phyloP scores from a whole-genome alignment of 2,113 vertebrate species.

The Lepisosteus oculatus region DNA sequence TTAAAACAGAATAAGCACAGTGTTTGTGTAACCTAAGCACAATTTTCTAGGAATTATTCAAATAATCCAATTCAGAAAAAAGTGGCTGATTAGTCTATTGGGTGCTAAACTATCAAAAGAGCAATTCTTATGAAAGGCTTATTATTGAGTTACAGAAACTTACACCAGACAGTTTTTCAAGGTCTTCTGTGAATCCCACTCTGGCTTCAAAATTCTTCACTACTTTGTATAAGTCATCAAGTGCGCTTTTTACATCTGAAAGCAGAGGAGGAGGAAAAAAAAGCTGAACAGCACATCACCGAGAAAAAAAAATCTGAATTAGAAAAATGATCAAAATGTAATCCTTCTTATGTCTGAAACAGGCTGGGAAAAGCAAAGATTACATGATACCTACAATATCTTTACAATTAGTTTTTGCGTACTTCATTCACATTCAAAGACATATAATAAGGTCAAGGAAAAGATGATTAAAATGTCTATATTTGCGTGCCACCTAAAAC shows the following conservation, averaged over 20 bases:
- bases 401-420: constrained; percentile 63
- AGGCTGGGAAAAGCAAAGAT: constrained; percentile 45
- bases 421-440: constrained; percentile 61
- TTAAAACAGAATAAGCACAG: constrained; percentile 56
- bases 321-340: constrained; percentile 61
- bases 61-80: constrained; percentile 41
- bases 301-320: constrained; percentile 65
- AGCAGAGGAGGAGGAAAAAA: constrained; percentile 31
- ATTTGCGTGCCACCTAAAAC: constrained; percentile 61
- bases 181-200: constrained; percentile 75
- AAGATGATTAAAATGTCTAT: constrained; percentile 76
- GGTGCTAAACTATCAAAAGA: constrained; percentile 1
- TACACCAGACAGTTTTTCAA: constrained; percentile 80
- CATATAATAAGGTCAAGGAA: constrained; percentile 74
- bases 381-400: constrained; percentile 56
- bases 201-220: constrained; percentile 87
- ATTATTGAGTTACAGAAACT: constrained; percentile 57
- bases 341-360: constrained; percentile 60
- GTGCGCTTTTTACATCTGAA: constrained; percentile 83
- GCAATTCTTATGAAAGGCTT: constrained; percentile 35
- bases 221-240: constrained; percentile 82
- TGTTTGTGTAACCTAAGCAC: constrained; percentile 52
- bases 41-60: constrained; percentile 53
- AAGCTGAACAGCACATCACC: constrained; percentile 45
- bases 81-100: constrained; percentile 15